These are phyloP conservation scores for Ispidina lecontei DNA, from an alignment of 2,797 vertebrate species.

Conservation along the genomic window DNA sequence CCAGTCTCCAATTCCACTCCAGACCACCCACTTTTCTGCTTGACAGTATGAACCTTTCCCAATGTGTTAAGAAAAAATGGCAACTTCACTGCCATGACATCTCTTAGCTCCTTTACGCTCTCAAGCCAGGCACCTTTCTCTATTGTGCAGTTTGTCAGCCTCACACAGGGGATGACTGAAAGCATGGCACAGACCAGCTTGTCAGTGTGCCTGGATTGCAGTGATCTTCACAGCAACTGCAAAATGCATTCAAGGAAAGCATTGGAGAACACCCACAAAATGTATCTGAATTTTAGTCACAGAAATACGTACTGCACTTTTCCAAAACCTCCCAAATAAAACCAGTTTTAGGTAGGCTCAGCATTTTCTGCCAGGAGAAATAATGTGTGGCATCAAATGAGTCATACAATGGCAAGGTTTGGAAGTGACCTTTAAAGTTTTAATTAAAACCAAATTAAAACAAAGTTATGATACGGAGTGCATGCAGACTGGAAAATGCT, in stretches of 20 bases:
- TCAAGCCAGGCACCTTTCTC: background rate
- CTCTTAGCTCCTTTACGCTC: background rate
- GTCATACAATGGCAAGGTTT: background rate
- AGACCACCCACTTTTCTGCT: background rate
- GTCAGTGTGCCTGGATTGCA: background rate
- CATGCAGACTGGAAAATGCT: background rate
- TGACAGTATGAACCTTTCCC: background rate
- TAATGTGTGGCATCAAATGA: background rate
- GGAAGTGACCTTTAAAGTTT: background rate
- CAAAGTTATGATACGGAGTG: background rate
- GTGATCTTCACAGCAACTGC: background rate
- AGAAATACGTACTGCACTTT: background rate
- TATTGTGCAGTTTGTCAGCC: background rate
- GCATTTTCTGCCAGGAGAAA: background rate
- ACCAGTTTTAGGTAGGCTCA: background rate
- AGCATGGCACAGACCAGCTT: fast-evolving
- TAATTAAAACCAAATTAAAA: background rate
- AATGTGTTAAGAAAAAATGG: background rate
- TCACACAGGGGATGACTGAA: background rate
- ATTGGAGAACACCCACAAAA: background rate
- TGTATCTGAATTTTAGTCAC: background rate
- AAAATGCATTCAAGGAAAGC: background rate
- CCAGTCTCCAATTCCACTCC: background rate
- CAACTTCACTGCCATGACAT: background rate
- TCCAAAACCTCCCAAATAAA: background rate